A percentile compares a stretch with the other conserved stretches of the same genome.
These are phyloP conservation scores for Sporophila hypoxantha DNA, from an alignment of 2,113 vertebrate genomes.

Conservation along the genomic window DNA sequence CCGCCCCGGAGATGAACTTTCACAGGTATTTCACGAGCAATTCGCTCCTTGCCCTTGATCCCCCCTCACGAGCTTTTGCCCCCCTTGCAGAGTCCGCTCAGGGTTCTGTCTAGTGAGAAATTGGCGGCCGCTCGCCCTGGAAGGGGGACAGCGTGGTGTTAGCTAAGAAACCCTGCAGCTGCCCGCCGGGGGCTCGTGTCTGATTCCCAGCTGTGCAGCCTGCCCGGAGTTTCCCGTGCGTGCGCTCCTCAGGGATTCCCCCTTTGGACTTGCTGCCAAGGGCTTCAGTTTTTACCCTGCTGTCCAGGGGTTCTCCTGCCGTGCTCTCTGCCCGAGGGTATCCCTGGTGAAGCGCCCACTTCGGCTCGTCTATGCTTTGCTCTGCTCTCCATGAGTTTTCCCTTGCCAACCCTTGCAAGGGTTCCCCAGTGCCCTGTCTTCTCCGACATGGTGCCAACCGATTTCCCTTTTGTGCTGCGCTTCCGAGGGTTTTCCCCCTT, in stretches of 20 bases:
- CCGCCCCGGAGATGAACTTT: slow-evolving; percentile 98
- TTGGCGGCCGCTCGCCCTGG: too few relatives aligned
- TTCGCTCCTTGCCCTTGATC: not conserved
- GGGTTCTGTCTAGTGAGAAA: not conserved
- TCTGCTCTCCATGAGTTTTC: not conserved
- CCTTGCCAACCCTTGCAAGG: not conserved
- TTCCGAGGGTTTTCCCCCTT: not conserved
- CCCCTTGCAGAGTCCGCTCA: accelerated
- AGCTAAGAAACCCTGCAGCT: too few relatives aligned
- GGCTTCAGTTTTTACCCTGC: not conserved
- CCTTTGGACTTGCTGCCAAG: not conserved
- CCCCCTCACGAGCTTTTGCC: not conserved
- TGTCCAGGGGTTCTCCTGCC: not conserved
- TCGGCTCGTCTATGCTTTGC: not conserved
- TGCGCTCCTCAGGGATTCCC: not conserved
- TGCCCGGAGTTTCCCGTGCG: not conserved
- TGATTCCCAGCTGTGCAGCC: not conserved
- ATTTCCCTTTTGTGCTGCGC: accelerated
- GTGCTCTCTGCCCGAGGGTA: not conserved
- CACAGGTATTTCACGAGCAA: slow-evolving; percentile 77
- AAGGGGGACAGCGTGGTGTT: too few relatives aligned
- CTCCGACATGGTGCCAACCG: accelerated
- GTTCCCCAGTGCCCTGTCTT: not conserved
- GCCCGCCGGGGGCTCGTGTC: not conserved
- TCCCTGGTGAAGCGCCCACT: not conserved